These are phyloP conservation scores for Actinernus sp. DNA, from an alignment of 92 coral and sea anemone species.

Conservation along the genomic window DNA sequence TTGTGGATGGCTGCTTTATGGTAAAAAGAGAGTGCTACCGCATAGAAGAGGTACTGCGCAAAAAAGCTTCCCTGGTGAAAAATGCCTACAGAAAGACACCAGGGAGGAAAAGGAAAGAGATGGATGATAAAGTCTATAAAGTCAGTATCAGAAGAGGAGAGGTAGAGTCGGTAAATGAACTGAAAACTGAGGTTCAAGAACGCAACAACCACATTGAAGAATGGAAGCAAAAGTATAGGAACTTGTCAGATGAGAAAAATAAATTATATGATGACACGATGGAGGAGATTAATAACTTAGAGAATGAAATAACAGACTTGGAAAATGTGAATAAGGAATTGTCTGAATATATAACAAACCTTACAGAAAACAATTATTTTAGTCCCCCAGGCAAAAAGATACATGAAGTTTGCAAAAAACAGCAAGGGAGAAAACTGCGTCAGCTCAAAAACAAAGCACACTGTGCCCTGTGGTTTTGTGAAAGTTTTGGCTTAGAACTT, in stretches of 20 bases:
- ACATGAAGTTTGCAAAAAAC: constrained; percentile 58
- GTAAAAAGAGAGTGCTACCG: too few species aligned
- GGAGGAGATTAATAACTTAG: constrained; percentile 14
- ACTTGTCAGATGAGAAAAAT: constrained; percentile 40
- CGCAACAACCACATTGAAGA: too few species aligned
- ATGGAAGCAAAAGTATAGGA: constrained; percentile 19
- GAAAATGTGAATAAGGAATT: constrained; percentile 41
- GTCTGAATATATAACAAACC: constrained; percentile 32
- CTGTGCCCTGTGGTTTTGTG: constrained; percentile 71
- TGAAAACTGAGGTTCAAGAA: too few species aligned
- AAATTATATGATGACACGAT: constrained; percentile 37
- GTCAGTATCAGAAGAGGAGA: too few species aligned
- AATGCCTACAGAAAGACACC: too few species aligned
- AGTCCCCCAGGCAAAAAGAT: constrained; percentile 42
- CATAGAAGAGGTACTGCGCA: too few species aligned
- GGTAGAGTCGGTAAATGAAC: too few species aligned
- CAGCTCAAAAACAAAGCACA: constrained; percentile 58
- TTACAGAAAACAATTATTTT: constrained; percentile 12
- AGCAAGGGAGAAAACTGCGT: constrained; percentile 59
- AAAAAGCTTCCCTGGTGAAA: too few species aligned
- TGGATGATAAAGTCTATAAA: too few species aligned
- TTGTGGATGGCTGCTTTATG: too few species aligned
- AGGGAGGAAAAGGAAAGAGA: too few species aligned
- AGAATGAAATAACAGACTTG: constrained; percentile 23
- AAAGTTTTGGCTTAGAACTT: constrained; percentile 73